A percentile compares a stretch with the other conserved stretches of the same genome.
Conservation (phyloP, 2,797 vertebrate genomes). For the Periparus ater region DNA sequence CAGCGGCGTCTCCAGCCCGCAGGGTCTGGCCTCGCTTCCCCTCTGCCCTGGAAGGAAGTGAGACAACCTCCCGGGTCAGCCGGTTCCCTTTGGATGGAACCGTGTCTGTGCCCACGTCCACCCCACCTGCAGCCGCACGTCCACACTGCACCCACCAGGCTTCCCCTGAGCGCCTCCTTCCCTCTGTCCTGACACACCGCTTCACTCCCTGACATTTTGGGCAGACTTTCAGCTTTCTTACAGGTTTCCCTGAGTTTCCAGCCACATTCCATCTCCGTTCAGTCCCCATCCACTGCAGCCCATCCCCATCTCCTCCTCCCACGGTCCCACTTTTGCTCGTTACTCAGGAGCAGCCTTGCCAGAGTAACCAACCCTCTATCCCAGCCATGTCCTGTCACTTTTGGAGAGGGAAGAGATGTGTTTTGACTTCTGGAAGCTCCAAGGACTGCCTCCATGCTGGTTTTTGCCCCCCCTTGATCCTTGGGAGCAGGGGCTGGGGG, state of each 20-base stretch:
- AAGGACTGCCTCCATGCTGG: background rate
- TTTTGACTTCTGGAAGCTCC: background rate
- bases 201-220: accelerated
- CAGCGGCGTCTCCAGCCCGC: background rate
- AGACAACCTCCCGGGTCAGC: background rate
- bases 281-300: background rate
- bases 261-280: background rate
- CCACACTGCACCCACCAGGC: background rate
- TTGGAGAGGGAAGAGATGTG: background rate
- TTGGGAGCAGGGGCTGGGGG: background rate
- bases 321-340: too few relatives aligned
- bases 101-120: background rate
- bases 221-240: background rate
- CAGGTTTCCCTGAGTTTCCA: background rate
- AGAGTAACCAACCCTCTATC: background rate
- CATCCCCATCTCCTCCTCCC: background rate
- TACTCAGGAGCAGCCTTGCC: background rate
- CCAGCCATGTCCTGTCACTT: background rate
- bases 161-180: background rate
- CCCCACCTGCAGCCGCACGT: background rate
- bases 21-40: background rate
- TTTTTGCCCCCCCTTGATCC: background rate
- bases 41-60: conserved; percentile 52
- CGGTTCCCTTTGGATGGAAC: background rate
- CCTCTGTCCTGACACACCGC: background rate